phyloP scores from a whole-genome alignment of 2,888 invertebrate genomes.

The Epirrhoe alternata region DNA sequence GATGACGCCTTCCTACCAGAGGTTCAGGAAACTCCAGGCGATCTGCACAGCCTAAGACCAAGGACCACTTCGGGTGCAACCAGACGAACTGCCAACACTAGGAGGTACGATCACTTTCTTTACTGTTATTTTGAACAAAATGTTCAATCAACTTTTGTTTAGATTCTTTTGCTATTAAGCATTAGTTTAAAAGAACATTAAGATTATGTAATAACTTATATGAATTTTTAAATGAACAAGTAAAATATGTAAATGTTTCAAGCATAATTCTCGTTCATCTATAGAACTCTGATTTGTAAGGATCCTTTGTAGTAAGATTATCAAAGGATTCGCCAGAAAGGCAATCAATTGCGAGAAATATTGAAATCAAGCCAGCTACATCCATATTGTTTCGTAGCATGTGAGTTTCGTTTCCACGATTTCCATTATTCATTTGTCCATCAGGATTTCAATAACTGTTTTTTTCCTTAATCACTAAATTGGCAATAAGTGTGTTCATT shows the following conservation, averaged over 20 bases:
- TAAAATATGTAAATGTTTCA: not conserved
- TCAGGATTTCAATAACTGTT: conserved; percentile 30
- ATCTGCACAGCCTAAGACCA: conserved; percentile 67
- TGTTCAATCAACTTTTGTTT: not conserved
- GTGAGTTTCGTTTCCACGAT: conserved; percentile 38
- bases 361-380: conserved; percentile 41
- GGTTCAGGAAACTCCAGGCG: conserved; percentile 67
- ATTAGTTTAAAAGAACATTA: not conserved
- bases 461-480: conserved; percentile 56
- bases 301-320: conserved; percentile 9
- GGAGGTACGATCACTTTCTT: conserved; percentile 60
- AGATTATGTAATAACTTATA: not conserved
- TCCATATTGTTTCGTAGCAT: conserved; percentile 43
- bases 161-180: not conserved
- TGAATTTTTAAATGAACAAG: not conserved
- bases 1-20: conserved; percentile 80
- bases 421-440: conserved; percentile 36
- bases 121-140: not conserved
- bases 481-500: conserved; percentile 59
- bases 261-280: not conserved
- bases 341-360: conserved; percentile 28
- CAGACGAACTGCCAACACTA: conserved; percentile 76
- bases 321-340: conserved; percentile 2
- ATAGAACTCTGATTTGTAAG: conserved; percentile 2
- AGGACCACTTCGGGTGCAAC: conserved; percentile 77